These are phyloP conservation scores for Carpatolechia fugitivella DNA, from an alignment of 2,888 invertebrate species.

Conservation along the genomic window DNA sequence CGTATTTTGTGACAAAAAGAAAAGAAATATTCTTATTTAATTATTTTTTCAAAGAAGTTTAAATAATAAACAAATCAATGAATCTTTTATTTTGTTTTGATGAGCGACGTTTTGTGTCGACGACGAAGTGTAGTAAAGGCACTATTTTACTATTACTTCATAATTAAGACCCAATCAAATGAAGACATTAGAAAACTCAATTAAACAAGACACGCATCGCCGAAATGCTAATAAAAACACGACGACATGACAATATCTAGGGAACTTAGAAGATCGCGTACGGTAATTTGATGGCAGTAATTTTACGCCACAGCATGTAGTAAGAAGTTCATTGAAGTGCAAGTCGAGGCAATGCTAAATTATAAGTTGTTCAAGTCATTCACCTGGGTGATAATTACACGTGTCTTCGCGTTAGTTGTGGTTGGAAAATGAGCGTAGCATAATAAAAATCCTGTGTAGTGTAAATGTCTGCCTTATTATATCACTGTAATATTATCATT, in stretches of 20 bases:
- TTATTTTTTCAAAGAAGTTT: not conserved
- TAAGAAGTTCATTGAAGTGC: conserved; percentile 24
- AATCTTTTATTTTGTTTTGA: too few species aligned
- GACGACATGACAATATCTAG: not conserved
- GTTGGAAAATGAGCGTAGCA: not conserved
- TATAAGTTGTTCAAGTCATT: conserved; percentile 22
- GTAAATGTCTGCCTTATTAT: too few species aligned
- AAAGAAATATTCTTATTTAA: not conserved
- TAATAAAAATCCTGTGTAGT: not conserved
- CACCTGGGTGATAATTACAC: conserved; percentile 19
- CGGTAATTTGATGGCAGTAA: conserved; percentile 2
- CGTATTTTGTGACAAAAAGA: not conserved
- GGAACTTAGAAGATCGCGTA: not conserved
- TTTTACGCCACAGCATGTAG: conserved; percentile 1
- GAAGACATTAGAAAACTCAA: not conserved
- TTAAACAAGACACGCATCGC: not conserved
- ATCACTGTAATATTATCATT: too few species aligned
- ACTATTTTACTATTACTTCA: too few species aligned
- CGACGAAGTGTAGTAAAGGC: too few species aligned
- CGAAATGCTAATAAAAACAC: not conserved
- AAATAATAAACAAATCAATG: too few species aligned
- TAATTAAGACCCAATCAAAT: too few species aligned
- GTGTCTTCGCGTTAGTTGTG: not conserved
- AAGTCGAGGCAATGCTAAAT: conserved; percentile 25
- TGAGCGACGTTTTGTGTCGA: too few species aligned